Evolutionary conservation across 2,113 vertebrate genomes (phyloP).

Genomic region (mouse (Mus musculus)): GRCm39 chr3:72617001-72617500

Average conservation of each 20-base stretch:
- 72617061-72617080: no score
- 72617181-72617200: no score
- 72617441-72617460: slow-evolving; percentile 14
- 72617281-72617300: neutral
- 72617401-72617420: neutral
- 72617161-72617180: no score
- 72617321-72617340: neutral
- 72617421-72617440: neutral
- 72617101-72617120: no score
- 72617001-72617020: no score
- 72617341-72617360: neutral
- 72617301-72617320: neutral
- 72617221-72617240: neutral
- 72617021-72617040: no score
- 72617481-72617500: neutral
- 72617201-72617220: slow-evolving; percentile 1
- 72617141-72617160: no score
- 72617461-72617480: neutral
- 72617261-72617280: neutral
- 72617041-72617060: no score
- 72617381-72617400: neutral
- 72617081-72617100: no score
- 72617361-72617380: neutral
- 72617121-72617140: no score
- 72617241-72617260: neutral